Evolutionary conservation across 2,113 vertebrate genomes (phyloP).

Genomic region (Phoenicopterus ruber): DNA sequence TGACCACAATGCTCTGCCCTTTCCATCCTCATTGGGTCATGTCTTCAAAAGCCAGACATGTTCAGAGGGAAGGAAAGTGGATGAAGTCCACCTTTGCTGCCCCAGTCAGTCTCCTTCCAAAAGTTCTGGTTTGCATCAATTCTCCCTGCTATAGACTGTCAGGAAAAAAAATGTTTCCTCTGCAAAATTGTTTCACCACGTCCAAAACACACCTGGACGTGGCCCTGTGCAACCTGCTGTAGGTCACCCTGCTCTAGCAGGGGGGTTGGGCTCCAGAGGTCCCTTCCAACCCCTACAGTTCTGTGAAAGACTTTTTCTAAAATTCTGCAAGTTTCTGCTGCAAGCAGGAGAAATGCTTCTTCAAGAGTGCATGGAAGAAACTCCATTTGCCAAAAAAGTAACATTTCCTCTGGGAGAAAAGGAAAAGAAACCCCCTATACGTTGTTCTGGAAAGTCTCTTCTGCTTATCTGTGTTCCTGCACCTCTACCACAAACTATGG

Average conservation of each 20-base stretch:
- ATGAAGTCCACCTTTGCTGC: not conserved
- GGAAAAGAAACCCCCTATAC: not conserved
- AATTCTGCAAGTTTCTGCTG: not conserved
- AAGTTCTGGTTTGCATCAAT: not conserved
- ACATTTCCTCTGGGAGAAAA: not conserved
- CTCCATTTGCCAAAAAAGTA: not conserved
- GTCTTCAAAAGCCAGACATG: not conserved
- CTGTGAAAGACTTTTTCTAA: not conserved
- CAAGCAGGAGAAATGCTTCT: not conserved
- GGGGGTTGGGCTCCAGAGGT: too few species aligned
- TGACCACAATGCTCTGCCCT: not conserved
- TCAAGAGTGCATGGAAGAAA: accelerated
- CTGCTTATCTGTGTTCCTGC: not conserved
- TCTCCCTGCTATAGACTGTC: not conserved
- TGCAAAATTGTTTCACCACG: not conserved
- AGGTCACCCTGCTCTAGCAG: too few species aligned
- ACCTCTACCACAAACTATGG: not conserved
- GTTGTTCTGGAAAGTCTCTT: not conserved
- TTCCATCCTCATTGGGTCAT: not conserved
- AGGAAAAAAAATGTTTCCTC: not conserved
- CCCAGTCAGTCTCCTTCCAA: not conserved
- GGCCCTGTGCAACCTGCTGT: too few species aligned
- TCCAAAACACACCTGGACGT: too few species aligned
- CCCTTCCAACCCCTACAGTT: too few species aligned
- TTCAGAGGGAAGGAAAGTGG: not conserved